Conservation (phyloP, 2,888 invertebrate genomes). For the Serripes groenlandicus region DNA sequence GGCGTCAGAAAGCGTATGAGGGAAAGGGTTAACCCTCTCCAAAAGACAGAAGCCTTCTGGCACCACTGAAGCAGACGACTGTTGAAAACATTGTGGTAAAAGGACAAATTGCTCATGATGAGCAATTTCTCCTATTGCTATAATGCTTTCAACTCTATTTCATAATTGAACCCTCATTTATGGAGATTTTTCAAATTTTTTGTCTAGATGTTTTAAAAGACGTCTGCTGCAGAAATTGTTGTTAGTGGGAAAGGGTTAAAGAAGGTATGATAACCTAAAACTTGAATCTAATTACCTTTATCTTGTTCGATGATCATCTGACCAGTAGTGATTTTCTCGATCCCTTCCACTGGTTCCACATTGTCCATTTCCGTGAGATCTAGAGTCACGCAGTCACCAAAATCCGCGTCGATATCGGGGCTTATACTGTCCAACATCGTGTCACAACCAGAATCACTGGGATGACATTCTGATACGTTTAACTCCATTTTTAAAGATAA, state of each 20-base stretch:
- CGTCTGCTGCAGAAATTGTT: too few species aligned
- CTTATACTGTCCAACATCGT: neutral
- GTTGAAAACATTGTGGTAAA: too few species aligned
- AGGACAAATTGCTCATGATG: too few species aligned
- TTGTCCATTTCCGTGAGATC: neutral
- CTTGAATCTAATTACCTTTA: slow-evolving; percentile 22
- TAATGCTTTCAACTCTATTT: too few species aligned
- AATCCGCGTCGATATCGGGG: neutral
- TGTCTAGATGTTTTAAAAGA: too few species aligned
- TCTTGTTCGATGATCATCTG: slow-evolving; percentile 33
- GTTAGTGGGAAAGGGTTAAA: neutral
- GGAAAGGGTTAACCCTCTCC: too few species aligned
- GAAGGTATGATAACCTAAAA: neutral
- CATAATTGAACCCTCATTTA: too few species aligned
- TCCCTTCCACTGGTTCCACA: neutral
- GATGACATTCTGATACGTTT: neutral
- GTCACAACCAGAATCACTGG: neutral
- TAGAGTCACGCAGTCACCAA: slow-evolving; percentile 15
- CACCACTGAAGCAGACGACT: too few species aligned
- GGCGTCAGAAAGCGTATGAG: too few species aligned
- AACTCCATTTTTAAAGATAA: neutral
- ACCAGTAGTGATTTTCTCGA: slow-evolving; percentile 6
- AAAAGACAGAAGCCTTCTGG: too few species aligned
- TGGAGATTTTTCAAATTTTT: too few species aligned
- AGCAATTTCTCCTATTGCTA: too few species aligned